Percentiles rank a stretch among this genome's conserved stretches.
phyloP scores from a whole-genome alignment of 2,888 invertebrate species.

The Netelia melanura region DNA sequence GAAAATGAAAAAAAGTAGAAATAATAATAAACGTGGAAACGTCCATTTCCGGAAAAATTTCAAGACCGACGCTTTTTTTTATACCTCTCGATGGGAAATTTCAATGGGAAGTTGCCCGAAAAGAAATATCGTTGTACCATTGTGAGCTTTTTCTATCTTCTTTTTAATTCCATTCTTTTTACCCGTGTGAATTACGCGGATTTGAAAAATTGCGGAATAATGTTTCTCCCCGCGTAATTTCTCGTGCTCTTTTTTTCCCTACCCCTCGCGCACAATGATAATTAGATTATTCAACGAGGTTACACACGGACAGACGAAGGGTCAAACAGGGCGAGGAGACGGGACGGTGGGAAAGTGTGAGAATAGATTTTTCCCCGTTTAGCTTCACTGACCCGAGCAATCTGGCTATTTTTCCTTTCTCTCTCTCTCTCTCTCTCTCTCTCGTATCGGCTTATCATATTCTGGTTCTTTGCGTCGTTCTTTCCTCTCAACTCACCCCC shows the following conservation, averaged over 20 bases:
- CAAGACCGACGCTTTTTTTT: not conserved
- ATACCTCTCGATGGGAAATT: not conserved
- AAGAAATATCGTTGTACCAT: not conserved
- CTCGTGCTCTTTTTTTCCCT: not conserved
- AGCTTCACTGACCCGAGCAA: slow-evolving; percentile 29
- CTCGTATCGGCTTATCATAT: slow-evolving; percentile 22
- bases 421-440: slow-evolving; percentile 14
- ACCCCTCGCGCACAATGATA: slow-evolving; percentile 32
- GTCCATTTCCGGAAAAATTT: no score
- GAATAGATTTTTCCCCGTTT: slow-evolving; percentile 47
- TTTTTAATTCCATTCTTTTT: not conserved
- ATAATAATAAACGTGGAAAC: not conserved
- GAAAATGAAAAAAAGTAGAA: not conserved
- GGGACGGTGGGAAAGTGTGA: not conserved
- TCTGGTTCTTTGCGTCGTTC: not conserved
- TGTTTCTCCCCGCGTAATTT: not conserved
- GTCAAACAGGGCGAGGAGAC: slow-evolving; percentile 5
- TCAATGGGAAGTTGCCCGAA: not conserved
- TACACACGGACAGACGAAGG: not conserved
- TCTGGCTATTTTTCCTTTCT: slow-evolving; percentile 33
- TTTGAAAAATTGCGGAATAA: slow-evolving; percentile 1
- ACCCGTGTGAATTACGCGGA: not conserved
- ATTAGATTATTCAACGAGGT: slow-evolving; percentile 46
- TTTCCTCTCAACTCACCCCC: not conserved
- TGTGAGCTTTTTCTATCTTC: not conserved